phyloP scores from a whole-genome alignment of 2,797 vertebrate genomes.

The Scarus forsteni region DNA sequence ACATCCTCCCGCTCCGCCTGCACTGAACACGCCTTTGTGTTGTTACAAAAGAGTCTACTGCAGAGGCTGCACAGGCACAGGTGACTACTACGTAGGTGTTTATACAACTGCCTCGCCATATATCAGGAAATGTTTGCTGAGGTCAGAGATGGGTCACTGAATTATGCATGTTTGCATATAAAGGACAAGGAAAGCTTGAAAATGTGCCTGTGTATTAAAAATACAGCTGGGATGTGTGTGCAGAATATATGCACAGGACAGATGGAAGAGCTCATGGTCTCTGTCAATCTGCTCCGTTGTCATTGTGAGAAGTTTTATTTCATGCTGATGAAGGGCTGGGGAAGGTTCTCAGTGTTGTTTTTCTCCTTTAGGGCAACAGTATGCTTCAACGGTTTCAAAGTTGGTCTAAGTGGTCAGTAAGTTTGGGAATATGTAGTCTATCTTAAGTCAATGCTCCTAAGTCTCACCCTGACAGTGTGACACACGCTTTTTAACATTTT shows the following conservation, averaged over 20 bases:
- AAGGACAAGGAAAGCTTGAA: constrained; percentile 44
- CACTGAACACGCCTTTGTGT: constrained; percentile 44
- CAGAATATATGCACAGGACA: constrained; percentile 3
- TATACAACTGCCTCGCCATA: constrained; percentile 16
- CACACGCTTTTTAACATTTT: too few species aligned
- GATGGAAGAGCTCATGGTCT: constrained; percentile 16
- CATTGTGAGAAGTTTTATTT: constrained; percentile 25
- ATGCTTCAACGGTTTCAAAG: too few species aligned
- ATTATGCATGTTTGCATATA: constrained; percentile 58
- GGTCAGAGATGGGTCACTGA: constrained; percentile 46
- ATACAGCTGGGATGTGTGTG: constrained; percentile 10
- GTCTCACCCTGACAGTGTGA: too few species aligned
- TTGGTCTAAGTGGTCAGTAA: too few species aligned
- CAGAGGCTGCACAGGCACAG: constrained; percentile 26
- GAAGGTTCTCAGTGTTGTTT: constrained; percentile 7
- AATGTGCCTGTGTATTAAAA: constrained; percentile 28
- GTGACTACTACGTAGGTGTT: constrained; percentile 23
- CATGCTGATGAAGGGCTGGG: neutral
- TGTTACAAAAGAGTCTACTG: constrained; percentile 49
- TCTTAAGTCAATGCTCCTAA: too few species aligned
- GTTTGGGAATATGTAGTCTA: too few species aligned
- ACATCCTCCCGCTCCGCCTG: constrained; percentile 58
- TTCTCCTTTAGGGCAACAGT: too few species aligned
- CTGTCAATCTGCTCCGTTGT: constrained; percentile 27
- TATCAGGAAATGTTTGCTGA: constrained; percentile 37